Conservation (phyloP, 1,140 invertebrate genomes). For the Aphaenogaster rudis region DNA sequence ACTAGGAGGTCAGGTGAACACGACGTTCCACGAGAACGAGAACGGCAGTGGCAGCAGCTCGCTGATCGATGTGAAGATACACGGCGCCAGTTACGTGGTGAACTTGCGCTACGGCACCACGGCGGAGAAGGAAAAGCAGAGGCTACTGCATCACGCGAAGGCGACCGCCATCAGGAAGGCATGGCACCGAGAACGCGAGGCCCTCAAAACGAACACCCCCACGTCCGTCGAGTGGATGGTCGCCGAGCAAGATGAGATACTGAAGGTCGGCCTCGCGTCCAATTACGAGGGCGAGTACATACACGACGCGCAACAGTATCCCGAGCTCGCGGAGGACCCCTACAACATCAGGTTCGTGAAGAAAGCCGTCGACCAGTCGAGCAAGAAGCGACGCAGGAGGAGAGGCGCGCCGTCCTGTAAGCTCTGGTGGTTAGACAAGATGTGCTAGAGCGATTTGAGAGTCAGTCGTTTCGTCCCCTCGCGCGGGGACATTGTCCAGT, state of each 20-base stretch:
- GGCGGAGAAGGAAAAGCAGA: conserved; percentile 94
- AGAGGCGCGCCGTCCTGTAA: conserved; percentile 85
- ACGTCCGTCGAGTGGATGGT: conserved; percentile 92
- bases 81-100: conserved; percentile 93
- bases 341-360: conserved; percentile 97
- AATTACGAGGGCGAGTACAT: conserved; percentile 97
- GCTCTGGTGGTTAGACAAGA: conserved; percentile 87
- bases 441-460: conserved; percentile 84
- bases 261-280: conserved; percentile 93
- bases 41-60: conserved; percentile 88
- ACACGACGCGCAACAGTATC: conserved; percentile 95
- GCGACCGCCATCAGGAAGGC: conserved; percentile 94
- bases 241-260: conserved; percentile 94
- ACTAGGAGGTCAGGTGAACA: conserved; percentile 96
- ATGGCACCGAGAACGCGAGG: conserved; percentile 96
- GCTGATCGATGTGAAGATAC: conserved; percentile 94
- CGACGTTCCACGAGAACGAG: conserved; percentile 96
- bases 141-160: conserved; percentile 95
- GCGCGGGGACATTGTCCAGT: conserved; percentile 67
- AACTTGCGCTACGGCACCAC: conserved; percentile 96
- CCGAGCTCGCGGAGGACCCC: conserved; percentile 97
- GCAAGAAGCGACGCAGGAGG: conserved; percentile 89
- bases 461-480: conserved; percentile 53
- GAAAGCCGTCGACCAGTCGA: conserved; percentile 90
- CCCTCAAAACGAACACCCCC: conserved; percentile 92